These are phyloP conservation scores for Sapayoa aenigma DNA, from an alignment of 2,113 vertebrate species.

Conservation along the genomic window DNA sequence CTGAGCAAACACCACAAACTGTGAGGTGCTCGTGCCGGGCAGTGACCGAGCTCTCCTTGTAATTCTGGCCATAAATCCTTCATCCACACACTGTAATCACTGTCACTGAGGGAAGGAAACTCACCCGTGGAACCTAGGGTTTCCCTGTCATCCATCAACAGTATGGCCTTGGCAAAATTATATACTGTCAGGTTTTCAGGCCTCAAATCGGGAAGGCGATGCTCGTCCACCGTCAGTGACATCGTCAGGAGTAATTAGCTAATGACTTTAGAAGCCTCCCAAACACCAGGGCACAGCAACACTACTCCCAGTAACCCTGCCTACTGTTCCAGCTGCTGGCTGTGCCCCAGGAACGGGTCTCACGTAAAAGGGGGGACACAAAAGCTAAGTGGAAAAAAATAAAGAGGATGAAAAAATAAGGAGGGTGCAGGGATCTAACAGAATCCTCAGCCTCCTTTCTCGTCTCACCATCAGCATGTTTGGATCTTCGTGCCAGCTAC, in stretches of 20 bases:
- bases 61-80: not conserved
- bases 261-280: not conserved
- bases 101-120: not conserved
- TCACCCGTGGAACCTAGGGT: not conserved
- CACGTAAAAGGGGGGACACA: not conserved
- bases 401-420: not conserved
- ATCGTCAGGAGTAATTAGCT: not conserved
- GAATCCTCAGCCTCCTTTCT: not conserved
- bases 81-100: not conserved
- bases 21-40: not conserved
- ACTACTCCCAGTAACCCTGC: not conserved
- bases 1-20: not conserved
- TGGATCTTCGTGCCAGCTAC: not conserved
- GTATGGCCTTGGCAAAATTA: not conserved
- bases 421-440: not conserved
- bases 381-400: not conserved
- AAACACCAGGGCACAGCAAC: not conserved
- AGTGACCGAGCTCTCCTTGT: not conserved
- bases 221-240: not conserved
- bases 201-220: not conserved
- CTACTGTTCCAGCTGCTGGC: not conserved
- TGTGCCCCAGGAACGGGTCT: fast-evolving
- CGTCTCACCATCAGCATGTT: not conserved
- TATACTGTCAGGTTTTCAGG: not conserved
- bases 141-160: not conserved